Conservation (phyloP, 2,888 invertebrate genomes). For the Caenorhabditis sulstoni region DNA sequence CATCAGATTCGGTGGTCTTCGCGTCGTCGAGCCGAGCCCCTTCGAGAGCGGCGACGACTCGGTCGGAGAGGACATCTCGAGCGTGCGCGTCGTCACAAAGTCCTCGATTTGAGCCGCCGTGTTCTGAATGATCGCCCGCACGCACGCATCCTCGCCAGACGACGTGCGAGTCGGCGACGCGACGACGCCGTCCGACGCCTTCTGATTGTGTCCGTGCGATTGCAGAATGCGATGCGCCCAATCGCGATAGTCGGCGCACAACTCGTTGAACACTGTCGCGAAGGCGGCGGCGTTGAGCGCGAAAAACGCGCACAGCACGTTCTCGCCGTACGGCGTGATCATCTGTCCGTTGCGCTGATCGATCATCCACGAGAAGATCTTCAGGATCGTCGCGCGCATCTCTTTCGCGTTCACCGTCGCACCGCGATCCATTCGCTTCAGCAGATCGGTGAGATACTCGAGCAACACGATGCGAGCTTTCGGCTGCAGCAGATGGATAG, state of each 20-base stretch:
- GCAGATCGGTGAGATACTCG: slow-evolving; percentile 44
- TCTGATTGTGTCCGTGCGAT: slow-evolving; percentile 41
- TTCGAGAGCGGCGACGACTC: background rate
- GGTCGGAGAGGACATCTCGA: slow-evolving; percentile 5
- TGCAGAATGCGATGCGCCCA: slow-evolving; percentile 48
- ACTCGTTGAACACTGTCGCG: slow-evolving; percentile 46
- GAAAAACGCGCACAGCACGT: slow-evolving; percentile 47
- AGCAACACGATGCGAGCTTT: slow-evolving; percentile 45
- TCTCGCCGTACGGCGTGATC: slow-evolving; percentile 36
- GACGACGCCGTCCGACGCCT: background rate
- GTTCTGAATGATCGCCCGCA: slow-evolving; percentile 28
- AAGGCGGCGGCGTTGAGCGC: slow-evolving; percentile 55
- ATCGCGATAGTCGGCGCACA: slow-evolving; percentile 54
- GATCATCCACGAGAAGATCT: slow-evolving; percentile 56
- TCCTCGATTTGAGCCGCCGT: slow-evolving; percentile 47
- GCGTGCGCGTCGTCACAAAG: slow-evolving; percentile 15
- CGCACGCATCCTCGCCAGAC: slow-evolving; percentile 4
- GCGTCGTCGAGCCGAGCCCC: background rate
- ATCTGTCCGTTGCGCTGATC: slow-evolving; percentile 31
- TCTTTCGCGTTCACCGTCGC: slow-evolving; percentile 39
- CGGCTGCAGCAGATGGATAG: slow-evolving; percentile 45
- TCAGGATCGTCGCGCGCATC: slow-evolving; percentile 31
- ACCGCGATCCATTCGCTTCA: slow-evolving; percentile 48
- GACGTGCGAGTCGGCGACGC: background rate
- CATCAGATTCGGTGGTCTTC: background rate